phyloP scores from a whole-genome alignment of 2,797 vertebrate genomes.

The Amblyraja radiata region DNA sequence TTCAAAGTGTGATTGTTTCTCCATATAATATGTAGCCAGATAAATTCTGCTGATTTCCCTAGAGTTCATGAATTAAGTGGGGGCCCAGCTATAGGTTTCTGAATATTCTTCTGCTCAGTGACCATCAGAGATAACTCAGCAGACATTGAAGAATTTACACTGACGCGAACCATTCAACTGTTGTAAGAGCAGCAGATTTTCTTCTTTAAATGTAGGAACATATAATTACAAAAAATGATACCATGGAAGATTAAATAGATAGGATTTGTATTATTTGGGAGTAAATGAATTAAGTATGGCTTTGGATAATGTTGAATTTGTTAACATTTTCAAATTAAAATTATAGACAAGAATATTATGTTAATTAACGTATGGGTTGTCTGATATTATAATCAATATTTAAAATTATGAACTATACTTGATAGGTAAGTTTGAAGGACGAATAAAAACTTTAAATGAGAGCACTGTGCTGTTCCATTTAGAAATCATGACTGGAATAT shows the following conservation, averaged over 20 bases:
- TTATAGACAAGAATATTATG: neutral
- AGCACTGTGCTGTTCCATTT: too few relatives aligned
- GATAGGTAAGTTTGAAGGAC: neutral
- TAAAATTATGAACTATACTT: neutral
- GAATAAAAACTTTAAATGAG: neutral
- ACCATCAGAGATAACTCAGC: neutral
- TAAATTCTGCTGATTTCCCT: neutral
- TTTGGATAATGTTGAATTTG: neutral
- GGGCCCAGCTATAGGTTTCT: neutral
- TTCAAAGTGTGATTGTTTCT: neutral
- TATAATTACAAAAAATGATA: neutral
- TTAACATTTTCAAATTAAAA: neutral
- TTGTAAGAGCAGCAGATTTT: slow-evolving; percentile 3
- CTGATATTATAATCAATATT: neutral
- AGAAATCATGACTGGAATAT: neutral
- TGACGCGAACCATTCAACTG: neutral
- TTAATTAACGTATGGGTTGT: neutral
- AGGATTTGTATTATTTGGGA: neutral
- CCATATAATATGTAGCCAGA: neutral
- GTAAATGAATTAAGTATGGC: neutral
- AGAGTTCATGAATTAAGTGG: neutral
- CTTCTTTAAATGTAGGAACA: neutral
- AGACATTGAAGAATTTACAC: slow-evolving; percentile 1
- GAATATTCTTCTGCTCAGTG: neutral
- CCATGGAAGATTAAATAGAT: neutral